Evolutionary conservation across 2,888 invertebrate genomes (phyloP), one percentile per base, ranked within the genome.

Genomic region (Lamproptera curius): DNA sequence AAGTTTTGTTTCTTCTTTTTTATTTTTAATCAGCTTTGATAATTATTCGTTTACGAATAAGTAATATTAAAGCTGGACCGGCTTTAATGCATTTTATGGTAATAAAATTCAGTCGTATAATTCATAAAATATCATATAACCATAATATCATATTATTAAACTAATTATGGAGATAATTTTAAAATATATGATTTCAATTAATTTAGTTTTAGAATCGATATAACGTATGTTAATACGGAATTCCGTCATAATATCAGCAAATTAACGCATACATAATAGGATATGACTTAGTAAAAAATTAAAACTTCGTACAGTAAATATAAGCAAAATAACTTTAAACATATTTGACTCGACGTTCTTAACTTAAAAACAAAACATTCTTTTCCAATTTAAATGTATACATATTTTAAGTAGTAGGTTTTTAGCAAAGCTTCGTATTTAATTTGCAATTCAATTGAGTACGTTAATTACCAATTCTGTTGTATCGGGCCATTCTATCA

Each of bases 381-480:
- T 23, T 31, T 35, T 42, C 41, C 14, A 43, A 46, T 41, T 49
- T 23, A 26, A 34, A 31, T 6, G 23, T 45, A 50, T 31, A 40
- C 17, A 51, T 17, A 34, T 14, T 38, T 34, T 52, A 44, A 44
- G 16, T 42, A 47, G 54, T 38, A 23, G 34, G 43, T 26, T 42
- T 57, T 56, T 54, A 50, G 47, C 49, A 50, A 52, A 46, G 47
- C 51, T 44, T 52, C 34, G 34, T n/a, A 51, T 46, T 23, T 38
- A 50, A 63, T 63, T 63, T 59, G 56, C 61, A 61, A 61, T 55
- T 58, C 57, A 56, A 61, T 56, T 46, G 41, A 31, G 49, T 42
- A 41, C 46, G 51, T 46, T 57, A 51, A 61, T 59, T 59, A 59
- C 45, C 39, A 53, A 58, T 58, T 57, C 51, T 56, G 56, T 52